Evolutionary conservation across 2,113 vertebrate species (phyloP).

Genomic region (Corythaixoides concolor): DNA sequence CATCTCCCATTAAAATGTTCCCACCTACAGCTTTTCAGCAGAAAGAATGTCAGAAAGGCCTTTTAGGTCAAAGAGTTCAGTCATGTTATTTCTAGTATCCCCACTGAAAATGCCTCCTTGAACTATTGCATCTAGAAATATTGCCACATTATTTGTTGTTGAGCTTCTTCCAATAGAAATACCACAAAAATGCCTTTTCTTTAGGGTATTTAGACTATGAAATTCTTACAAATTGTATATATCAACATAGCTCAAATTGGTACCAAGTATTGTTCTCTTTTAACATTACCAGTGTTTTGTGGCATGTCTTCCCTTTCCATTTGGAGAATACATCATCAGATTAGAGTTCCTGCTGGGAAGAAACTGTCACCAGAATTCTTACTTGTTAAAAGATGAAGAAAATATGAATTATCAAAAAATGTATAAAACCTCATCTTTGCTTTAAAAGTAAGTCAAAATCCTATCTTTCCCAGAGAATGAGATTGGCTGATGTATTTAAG

Average conservation of each 20-base stretch:
- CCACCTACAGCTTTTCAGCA: constrained; percentile 11
- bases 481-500: not conserved
- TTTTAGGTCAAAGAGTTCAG: constrained; percentile 33
- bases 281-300: constrained; percentile 9
- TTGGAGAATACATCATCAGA: not conserved
- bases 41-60: not conserved
- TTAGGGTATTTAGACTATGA: constrained; percentile 50
- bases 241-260: constrained; percentile 47
- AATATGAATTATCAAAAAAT: not conserved
- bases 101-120: constrained; percentile 22
- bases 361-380: not conserved
- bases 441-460: not conserved
- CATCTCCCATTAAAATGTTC: constrained; percentile 38
- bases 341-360: not conserved
- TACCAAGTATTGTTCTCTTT: constrained; percentile 6
- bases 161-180: constrained; percentile 75
- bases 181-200: constrained; percentile 77
- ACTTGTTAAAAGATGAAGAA: not conserved
- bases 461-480: not conserved
- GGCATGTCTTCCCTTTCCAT: not conserved
- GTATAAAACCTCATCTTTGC: not conserved
- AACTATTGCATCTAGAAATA: constrained; percentile 66
- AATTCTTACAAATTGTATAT: constrained; percentile 69
- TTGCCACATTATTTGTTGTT: constrained; percentile 70
- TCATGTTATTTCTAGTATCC: constrained; percentile 30